phyloP scores from a whole-genome alignment of 2,888 invertebrate species.

The Pammene aurita region DNA sequence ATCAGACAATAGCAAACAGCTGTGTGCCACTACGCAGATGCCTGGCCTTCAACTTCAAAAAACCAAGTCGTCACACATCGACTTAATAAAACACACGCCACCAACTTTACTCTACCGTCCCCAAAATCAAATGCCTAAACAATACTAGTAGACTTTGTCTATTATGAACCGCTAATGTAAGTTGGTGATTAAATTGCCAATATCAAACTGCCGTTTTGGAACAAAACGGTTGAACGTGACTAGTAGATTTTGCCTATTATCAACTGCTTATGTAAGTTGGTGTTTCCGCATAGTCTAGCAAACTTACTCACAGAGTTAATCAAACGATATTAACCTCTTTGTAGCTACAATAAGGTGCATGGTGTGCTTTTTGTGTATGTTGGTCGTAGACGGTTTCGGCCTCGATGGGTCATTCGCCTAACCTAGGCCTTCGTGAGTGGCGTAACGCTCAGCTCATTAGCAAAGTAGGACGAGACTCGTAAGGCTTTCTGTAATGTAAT shows the following conservation, averaged over 20 bases:
- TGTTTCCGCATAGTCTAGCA: constrained; percentile 28
- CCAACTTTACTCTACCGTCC: background rate
- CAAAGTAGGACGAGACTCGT: constrained; percentile 29
- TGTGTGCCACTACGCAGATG: constrained; percentile 30
- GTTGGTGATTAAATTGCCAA: constrained; percentile 12
- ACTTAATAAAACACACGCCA: constrained; percentile 50
- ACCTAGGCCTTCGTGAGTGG: constrained; percentile 62
- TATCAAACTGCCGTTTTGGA: background rate
- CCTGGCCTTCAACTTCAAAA: constrained; percentile 46
- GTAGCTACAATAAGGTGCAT: background rate
- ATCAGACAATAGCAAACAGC: constrained; percentile 40
- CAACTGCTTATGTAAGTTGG: constrained; percentile 14
- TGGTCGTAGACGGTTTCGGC: constrained; percentile 64
- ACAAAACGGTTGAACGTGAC: background rate
- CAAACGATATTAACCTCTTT: background rate
- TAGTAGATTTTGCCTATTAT: background rate
- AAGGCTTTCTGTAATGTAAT: constrained; percentile 34
- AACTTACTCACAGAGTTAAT: background rate
- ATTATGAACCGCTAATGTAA: background rate
- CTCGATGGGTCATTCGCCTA: constrained; percentile 70
- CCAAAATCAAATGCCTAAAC: background rate
- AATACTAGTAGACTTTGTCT: background rate
- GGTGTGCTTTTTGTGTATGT: constrained; percentile 44
- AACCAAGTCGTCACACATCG: constrained; percentile 51
- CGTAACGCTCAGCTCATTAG: constrained; percentile 38